These are phyloP conservation scores for Chloebia gouldiae DNA, from an alignment of 2,113 vertebrate genomes.

Conservation along the genomic window DNA sequence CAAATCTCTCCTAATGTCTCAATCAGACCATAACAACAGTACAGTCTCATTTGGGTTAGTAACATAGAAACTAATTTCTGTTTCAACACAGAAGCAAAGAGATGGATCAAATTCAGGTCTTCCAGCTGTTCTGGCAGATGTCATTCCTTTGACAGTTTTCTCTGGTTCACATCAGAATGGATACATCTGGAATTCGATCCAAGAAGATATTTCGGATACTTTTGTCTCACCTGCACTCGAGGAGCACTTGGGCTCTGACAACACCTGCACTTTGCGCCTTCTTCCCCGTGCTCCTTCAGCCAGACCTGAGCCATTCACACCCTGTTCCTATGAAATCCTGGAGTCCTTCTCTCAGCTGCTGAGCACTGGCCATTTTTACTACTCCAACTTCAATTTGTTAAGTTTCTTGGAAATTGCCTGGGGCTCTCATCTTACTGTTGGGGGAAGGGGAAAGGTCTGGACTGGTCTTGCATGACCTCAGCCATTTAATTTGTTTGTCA, in stretches of 20 bases:
- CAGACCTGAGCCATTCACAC: background rate
- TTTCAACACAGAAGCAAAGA: background rate
- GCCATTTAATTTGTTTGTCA: slow-evolving; percentile 56
- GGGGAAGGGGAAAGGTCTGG: slow-evolving; percentile 11
- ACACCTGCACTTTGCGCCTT: background rate
- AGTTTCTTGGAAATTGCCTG: background rate
- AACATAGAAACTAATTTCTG: background rate
- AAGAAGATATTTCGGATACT: background rate
- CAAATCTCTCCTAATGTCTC: background rate
- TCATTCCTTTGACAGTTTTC: background rate
- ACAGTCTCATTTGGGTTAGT: background rate
- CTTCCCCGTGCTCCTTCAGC: background rate
- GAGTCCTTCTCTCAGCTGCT: background rate
- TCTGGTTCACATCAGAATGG: background rate
- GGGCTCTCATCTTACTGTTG: slow-evolving; percentile 1
- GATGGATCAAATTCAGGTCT: background rate
- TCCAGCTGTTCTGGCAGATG: background rate
- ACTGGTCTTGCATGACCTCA: slow-evolving; percentile 21
- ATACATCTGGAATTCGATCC: background rate
- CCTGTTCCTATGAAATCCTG: background rate
- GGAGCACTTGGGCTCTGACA: background rate
- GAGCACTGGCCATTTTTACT: background rate
- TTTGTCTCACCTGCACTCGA: background rate
- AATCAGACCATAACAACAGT: background rate
- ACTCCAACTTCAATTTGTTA: background rate